Evolutionary conservation across 1,140 invertebrate species (phyloP).

Genomic region (Odontomachus brunneus): DNA sequence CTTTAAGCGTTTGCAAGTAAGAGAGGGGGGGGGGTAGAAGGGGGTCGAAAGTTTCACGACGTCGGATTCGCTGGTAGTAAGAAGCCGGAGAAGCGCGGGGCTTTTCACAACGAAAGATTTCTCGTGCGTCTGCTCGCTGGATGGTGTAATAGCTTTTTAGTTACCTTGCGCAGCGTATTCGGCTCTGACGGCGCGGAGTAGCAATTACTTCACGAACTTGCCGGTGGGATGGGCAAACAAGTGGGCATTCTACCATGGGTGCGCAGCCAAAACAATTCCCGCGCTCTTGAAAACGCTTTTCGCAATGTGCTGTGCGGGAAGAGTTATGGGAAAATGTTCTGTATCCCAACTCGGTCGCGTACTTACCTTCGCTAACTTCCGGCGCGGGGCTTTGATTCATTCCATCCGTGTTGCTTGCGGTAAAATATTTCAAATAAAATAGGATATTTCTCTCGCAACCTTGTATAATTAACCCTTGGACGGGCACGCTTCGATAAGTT

Average conservation of each 20-base stretch:
- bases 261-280: conserved; percentile 68
- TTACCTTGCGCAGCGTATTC: conserved; percentile 58
- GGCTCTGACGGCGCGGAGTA: conserved; percentile 61
- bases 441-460: neutral
- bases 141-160: conserved; percentile 67
- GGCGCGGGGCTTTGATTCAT: conserved; percentile 35
- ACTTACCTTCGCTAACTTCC: conserved; percentile 44
- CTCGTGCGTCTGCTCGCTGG: conserved; percentile 52
- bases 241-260: conserved; percentile 66
- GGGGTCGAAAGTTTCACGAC: conserved; percentile 36
- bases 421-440: conserved; percentile 10
- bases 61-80: conserved; percentile 37
- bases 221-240: conserved; percentile 66
- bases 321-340: conserved; percentile 57
- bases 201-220: conserved; percentile 69
- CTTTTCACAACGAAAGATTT: conserved; percentile 65
- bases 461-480: neutral
- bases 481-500: neutral
- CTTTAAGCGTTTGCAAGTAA: conserved; percentile 12
- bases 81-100: conserved; percentile 39
- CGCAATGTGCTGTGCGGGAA: conserved; percentile 41
- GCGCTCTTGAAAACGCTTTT: conserved; percentile 52
- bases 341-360: conserved; percentile 47
- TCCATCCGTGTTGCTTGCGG: conserved; percentile 3
- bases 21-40: neutral